These are phyloP conservation scores for Helobdella robusta DNA, from an alignment of 2,888 invertebrate genomes.

Conservation along the genomic window DNA sequence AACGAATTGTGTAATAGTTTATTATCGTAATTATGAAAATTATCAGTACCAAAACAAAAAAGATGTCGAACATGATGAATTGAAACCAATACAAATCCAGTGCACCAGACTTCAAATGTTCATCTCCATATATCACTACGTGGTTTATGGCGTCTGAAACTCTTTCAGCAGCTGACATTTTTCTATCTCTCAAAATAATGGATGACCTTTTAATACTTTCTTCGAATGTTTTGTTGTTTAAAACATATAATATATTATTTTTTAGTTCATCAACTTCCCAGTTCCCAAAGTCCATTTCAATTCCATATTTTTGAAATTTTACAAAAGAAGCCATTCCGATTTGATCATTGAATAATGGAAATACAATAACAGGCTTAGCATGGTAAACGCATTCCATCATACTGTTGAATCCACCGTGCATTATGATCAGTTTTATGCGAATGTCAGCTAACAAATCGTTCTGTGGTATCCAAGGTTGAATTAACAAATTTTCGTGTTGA, in stretches of 20 bases:
- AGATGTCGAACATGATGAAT: conserved; percentile 25
- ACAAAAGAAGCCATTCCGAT: conserved; percentile 10
- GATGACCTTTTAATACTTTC: not conserved
- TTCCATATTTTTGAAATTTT: conserved; percentile 20
- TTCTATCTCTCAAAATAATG: conserved; percentile 1
- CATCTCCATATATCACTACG: conserved; percentile 19
- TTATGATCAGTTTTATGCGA: conserved; percentile 22
- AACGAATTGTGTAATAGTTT: too few species aligned
- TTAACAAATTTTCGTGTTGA: conserved; percentile 1
- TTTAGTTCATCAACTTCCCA: conserved; percentile 23
- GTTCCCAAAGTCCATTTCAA: conserved; percentile 21
- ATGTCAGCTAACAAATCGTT: conserved; percentile 27
- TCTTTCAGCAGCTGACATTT: conserved; percentile 6
- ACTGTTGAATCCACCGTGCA: conserved; percentile 29
- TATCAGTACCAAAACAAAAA: not conserved
- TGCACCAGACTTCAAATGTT: conserved; percentile 7
- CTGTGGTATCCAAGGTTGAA: conserved; percentile 27
- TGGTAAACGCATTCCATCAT: conserved; percentile 25
- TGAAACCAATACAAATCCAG: conserved; percentile 7
- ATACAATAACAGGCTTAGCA: conserved; percentile 24
- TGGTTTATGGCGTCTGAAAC: conserved; percentile 19
- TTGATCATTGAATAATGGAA: conserved; percentile 27
- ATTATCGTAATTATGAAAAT: too few species aligned
- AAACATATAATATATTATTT: conserved; percentile 3
- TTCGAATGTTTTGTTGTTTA: conserved; percentile 7